These are phyloP conservation scores for Tupaia chinensis DNA, from an alignment of 2,113 vertebrate species.

Conservation along the genomic window DNA sequence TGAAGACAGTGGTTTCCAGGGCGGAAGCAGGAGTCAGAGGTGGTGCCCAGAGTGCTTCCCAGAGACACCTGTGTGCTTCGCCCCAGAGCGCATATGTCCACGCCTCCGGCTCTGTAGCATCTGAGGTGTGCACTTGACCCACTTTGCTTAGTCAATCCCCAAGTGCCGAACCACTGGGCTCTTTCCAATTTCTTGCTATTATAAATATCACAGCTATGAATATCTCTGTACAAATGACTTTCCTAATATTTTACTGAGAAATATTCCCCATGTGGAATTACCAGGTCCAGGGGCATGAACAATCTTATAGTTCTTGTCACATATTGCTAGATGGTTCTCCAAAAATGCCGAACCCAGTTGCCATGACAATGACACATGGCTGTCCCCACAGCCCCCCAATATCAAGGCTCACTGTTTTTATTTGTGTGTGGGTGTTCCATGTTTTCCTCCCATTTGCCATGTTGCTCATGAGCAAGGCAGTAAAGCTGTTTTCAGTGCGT, in stretches of 20 bases:
- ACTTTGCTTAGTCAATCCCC: conserved; percentile 66
- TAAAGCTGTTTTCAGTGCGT: not conserved
- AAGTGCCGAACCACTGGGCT: conserved; percentile 64
- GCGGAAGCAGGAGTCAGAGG: not conserved
- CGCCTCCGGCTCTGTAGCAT: not conserved
- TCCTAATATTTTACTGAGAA: conserved; percentile 78
- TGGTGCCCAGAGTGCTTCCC: not conserved
- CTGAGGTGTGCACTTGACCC: conserved; percentile 51
- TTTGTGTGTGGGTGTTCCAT: not conserved
- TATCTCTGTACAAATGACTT: conserved; percentile 81
- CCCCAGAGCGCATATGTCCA: not conserved
- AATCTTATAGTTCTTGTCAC: conserved; percentile 56
- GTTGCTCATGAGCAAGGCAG: not conserved
- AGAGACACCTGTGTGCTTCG: rapidly evolving
- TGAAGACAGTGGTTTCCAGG: rapidly evolving
- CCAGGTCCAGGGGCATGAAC: conserved; percentile 58
- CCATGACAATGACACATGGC: not conserved
- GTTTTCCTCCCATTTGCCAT: not conserved
- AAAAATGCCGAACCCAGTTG: not conserved
- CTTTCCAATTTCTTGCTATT: conserved; percentile 75
- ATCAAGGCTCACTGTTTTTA: not conserved
- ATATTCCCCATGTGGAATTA: conserved; percentile 65
- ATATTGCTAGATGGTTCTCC: conserved; percentile 35
- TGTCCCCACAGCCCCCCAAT: not conserved
- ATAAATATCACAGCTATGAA: conserved; percentile 81